A percentile compares a stretch with the other conserved stretches of the same genome.
phyloP scores from a whole-genome alignment of 2,888 invertebrate genomes.

The Oxystoma pomonae region DNA sequence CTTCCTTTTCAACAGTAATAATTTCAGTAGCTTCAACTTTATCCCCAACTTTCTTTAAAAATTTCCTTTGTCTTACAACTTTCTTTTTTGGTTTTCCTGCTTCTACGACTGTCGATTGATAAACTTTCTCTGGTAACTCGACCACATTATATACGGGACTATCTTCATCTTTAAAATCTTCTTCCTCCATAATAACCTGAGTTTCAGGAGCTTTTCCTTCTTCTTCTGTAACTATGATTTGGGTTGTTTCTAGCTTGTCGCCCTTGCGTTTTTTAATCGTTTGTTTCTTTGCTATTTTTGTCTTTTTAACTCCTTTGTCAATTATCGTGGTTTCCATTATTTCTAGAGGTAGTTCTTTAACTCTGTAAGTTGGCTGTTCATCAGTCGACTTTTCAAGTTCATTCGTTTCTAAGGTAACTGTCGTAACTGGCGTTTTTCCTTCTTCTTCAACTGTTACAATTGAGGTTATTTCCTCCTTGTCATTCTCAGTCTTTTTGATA shows the following conservation, averaged over 20 bases:
- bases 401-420: neutral
- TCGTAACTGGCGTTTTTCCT: constrained; percentile 15
- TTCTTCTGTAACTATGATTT: constrained; percentile 30
- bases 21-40: constrained; percentile 40
- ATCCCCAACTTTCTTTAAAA: constrained; percentile 39
- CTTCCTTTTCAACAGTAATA: constrained; percentile 40
- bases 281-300: constrained; percentile 35
- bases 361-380: neutral
- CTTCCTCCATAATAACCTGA: constrained; percentile 27
- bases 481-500: constrained; percentile 47
- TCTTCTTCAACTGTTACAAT: constrained; percentile 38
- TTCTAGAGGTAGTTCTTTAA: constrained; percentile 23
- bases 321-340: constrained; percentile 23
- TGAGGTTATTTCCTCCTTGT: constrained; percentile 41
- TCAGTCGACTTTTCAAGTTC: neutral
- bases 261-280: constrained; percentile 38
- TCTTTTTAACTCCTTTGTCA: constrained; percentile 24
- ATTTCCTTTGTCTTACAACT: constrained; percentile 40
- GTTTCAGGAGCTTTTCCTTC: constrained; percentile 29
- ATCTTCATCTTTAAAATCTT: constrained; percentile 5
- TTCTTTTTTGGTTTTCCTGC: constrained; percentile 31
- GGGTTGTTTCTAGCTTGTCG: constrained; percentile 34
- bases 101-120: constrained; percentile 18
- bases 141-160: constrained; percentile 29
- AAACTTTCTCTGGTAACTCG: constrained; percentile 18